phyloP scores from a whole-genome alignment of 1,140 invertebrate species.

The Hypothenemus hampei region DNA sequence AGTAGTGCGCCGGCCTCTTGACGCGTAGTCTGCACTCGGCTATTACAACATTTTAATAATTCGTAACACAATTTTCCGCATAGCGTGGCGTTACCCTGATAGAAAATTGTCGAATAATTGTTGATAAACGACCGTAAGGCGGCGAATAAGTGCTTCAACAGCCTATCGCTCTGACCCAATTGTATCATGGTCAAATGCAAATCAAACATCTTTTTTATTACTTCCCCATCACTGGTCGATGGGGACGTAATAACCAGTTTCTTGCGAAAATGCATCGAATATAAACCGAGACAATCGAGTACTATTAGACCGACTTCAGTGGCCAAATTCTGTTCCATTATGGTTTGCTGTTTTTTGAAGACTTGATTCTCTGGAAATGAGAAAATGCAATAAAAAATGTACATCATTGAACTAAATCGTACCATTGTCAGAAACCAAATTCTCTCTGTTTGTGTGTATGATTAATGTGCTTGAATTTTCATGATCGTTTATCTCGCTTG shows the following conservation, averaged over 20 bases:
- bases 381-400: neutral
- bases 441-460: constrained; percentile 52
- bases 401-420: neutral
- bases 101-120: constrained; percentile 77
- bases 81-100: constrained; percentile 78
- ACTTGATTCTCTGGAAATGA: constrained; percentile 53
- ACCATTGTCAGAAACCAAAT: constrained; percentile 44
- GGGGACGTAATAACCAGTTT: constrained; percentile 58
- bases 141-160: constrained; percentile 88
- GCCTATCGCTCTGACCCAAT: constrained; percentile 82
- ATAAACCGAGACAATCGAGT: constrained; percentile 79
- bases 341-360: constrained; percentile 57
- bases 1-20: constrained; percentile 86
- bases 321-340: constrained; percentile 81
- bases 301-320: constrained; percentile 86
- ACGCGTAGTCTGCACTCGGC: constrained; percentile 69
- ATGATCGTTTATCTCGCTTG: constrained; percentile 56
- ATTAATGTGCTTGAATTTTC: constrained; percentile 53
- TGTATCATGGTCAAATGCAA: constrained; percentile 84
- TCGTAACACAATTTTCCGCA: constrained; percentile 83
- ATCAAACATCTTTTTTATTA: constrained; percentile 73
- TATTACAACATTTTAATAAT: constrained; percentile 74
- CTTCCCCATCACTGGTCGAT: constrained; percentile 71
- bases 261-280: constrained; percentile 72
- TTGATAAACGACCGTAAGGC: constrained; percentile 86